Evolutionary conservation across 30 jellyfish, hydroid and myxozoan species (phyloP).

Genomic region (Aurelia aurita): DNA sequence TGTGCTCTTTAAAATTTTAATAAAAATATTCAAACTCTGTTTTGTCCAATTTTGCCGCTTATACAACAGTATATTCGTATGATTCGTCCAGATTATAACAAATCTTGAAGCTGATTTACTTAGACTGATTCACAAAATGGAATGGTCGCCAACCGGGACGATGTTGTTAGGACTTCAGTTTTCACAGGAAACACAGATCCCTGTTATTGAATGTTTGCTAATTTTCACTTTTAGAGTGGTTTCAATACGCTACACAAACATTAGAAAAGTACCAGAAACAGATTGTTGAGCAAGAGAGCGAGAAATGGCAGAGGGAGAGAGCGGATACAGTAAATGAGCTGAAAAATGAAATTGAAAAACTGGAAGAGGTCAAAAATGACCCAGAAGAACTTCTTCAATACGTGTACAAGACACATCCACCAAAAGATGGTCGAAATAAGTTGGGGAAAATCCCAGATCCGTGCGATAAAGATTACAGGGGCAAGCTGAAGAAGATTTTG

Average conservation of each 20-base stretch:
- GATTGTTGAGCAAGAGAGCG: constrained; percentile 34
- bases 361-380: constrained; percentile 16
- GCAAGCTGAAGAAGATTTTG: constrained; percentile 15
- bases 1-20: too few relatives aligned
- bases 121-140: too few relatives aligned
- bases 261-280: constrained; percentile 46
- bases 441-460: constrained; percentile 20
- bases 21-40: too few relatives aligned
- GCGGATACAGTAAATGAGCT: constrained; percentile 30
- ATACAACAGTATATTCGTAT: too few relatives aligned
- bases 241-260: constrained; percentile 33
- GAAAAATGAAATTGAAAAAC: constrained; percentile 18
- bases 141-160: not conserved
- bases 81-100: too few relatives aligned
- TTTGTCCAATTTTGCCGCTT: too few relatives aligned
- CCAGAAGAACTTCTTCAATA: not conserved
- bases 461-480: not conserved
- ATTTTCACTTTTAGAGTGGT: constrained; percentile 32
- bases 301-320: constrained; percentile 43
- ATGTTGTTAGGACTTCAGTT: not conserved
- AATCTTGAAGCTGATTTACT: too few relatives aligned
- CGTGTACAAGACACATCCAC: constrained; percentile 29
- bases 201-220: not conserved
- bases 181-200: not conserved
- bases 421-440: constrained; percentile 8